Evolutionary conservation across 2,888 invertebrate species (phyloP).

Genomic region (Strigamia crassipes): DNA sequence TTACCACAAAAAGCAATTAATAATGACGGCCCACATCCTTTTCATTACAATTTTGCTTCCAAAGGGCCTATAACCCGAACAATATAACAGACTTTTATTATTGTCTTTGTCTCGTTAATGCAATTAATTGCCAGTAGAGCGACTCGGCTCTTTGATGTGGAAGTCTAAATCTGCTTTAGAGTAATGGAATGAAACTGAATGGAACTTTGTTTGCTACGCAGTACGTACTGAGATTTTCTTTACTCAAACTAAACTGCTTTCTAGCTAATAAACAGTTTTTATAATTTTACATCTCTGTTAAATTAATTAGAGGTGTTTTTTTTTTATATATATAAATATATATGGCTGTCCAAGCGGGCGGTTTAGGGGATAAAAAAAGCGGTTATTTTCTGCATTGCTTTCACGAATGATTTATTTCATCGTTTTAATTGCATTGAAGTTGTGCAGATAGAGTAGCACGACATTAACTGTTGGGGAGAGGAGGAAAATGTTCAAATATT

Average conservation of each 20-base stretch:
- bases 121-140: slow-evolving; percentile 29
- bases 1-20: slow-evolving; percentile 19
- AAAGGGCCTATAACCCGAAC: slow-evolving; percentile 39
- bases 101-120: slow-evolving; percentile 28
- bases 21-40: slow-evolving; percentile 17
- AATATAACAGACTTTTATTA: slow-evolving; percentile 12
- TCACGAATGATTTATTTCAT: slow-evolving; percentile 2
- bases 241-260: background rate
- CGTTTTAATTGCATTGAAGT: background rate
- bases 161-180: slow-evolving; percentile 8
- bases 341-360: background rate
- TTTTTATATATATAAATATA: background rate
- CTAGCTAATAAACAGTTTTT: background rate
- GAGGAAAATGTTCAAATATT: background rate
- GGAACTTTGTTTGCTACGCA: slow-evolving; percentile 14
- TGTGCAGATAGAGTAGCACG: background rate
- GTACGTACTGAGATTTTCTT: background rate
- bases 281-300: background rate
- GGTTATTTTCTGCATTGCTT: background rate
- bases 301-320: background rate
- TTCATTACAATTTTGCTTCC: slow-evolving; percentile 12
- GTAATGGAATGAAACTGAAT: slow-evolving; percentile 31
- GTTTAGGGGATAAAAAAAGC: background rate
- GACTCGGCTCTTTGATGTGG: slow-evolving; percentile 37
- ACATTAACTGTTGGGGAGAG: background rate